Evolutionary conservation across 2,888 invertebrate species (phyloP).

Genomic region (Therioaphis trifolii): DNA sequence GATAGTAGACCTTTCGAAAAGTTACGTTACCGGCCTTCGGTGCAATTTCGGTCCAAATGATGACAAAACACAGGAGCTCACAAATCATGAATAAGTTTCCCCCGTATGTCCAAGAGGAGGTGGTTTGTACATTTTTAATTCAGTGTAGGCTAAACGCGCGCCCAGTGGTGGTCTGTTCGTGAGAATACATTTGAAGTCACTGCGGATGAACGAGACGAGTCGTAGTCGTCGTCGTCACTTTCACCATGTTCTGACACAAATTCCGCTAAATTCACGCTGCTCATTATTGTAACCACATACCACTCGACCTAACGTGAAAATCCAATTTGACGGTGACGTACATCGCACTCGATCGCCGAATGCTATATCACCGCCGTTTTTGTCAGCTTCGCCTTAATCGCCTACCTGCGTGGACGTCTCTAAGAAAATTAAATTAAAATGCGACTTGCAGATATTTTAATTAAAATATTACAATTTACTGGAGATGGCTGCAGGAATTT

Average conservation of each 20-base stretch:
- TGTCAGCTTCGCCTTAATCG: too few relatives aligned
- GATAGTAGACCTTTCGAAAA: too few relatives aligned
- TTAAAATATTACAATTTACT: constrained; percentile 15
- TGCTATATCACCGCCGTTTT: not conserved
- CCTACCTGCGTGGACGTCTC: not conserved
- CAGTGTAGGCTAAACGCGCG: too few relatives aligned
- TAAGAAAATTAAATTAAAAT: constrained; percentile 41
- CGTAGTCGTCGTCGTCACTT: too few relatives aligned
- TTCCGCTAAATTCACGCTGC: constrained; percentile 33
- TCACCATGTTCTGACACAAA: constrained; percentile 5
- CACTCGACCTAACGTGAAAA: not conserved
- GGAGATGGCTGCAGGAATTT: not conserved
- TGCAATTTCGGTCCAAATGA: too few relatives aligned
- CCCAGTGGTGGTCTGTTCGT: too few relatives aligned
- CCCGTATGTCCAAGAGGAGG: too few relatives aligned
- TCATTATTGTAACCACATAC: constrained; percentile 39
- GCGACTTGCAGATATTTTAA: constrained; percentile 1
- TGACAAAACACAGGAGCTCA: too few relatives aligned
- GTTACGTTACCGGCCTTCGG: too few relatives aligned
- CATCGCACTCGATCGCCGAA: constrained; percentile 6
- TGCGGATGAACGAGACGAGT: not conserved
- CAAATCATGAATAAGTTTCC: too few relatives aligned
- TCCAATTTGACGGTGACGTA: constrained; percentile 40
- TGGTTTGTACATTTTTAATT: too few relatives aligned
- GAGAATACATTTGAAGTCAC: constrained; percentile 27